Evolutionary conservation across 2,113 vertebrate species (phyloP).

Genomic region (Spilogale gracilis): DNA sequence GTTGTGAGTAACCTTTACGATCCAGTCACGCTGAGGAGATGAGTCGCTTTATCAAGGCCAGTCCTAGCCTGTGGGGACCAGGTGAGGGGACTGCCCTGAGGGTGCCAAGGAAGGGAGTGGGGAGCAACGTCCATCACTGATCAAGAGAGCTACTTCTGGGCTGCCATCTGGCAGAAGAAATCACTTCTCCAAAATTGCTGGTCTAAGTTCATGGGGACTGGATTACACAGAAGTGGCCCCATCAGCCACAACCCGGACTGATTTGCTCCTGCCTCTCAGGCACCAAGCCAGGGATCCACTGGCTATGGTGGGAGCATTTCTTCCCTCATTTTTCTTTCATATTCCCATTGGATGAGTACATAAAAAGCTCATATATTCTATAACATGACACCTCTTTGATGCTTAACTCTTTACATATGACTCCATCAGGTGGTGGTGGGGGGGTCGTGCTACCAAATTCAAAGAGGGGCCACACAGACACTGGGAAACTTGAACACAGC

Average conservation of each 20-base stretch:
- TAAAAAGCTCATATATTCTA: neutral
- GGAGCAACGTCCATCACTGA: neutral
- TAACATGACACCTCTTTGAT: conserved; percentile 23
- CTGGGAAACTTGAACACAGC: neutral
- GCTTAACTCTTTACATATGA: conserved; percentile 49
- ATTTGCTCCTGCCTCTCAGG: neutral
- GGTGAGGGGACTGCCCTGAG: neutral
- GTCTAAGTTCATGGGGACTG: conserved; percentile 25
- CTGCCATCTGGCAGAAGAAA: conserved; percentile 63
- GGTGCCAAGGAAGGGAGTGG: conserved; percentile 47
- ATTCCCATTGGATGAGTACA: neutral
- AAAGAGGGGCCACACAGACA: conserved; percentile 40
- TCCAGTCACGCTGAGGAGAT: neutral
- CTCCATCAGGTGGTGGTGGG: neutral
- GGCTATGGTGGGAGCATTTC: neutral
- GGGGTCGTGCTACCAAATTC: neutral
- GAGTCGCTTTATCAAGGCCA: conserved; percentile 61
- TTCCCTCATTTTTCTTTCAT: neutral
- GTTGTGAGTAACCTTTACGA: conserved; percentile 56
- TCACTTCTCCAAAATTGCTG: conserved; percentile 61
- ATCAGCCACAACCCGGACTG: neutral
- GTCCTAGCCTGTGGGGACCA: neutral
- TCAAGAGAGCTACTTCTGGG: conserved; percentile 12
- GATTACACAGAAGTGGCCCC: conserved; percentile 10
- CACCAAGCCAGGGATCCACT: neutral